Evolutionary conservation across 2,797 vertebrate species (phyloP).

Genomic region (Adrianichthys oophorus): DNA sequence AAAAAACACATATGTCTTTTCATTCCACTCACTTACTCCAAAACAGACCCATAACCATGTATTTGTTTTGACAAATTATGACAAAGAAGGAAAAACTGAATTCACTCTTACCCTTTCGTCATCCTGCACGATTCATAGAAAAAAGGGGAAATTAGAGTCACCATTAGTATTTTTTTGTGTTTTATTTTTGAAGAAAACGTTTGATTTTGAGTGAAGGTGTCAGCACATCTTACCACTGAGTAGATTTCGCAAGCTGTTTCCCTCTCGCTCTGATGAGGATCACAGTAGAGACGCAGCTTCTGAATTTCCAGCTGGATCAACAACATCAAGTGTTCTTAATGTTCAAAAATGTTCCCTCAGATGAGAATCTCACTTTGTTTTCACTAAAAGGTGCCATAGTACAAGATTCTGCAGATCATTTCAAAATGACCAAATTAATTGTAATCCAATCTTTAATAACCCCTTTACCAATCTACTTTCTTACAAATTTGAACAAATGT

Average conservation of each 20-base stretch:
- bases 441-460: no score
- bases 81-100: neutral
- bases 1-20: no score
- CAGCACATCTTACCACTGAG: constrained; percentile 73
- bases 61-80: no score
- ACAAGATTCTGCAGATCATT: no score
- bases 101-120: constrained; percentile 80
- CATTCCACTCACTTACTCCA: no score
- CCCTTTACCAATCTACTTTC: no score
- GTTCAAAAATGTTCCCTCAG: neutral
- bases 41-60: no score
- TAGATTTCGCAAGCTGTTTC: constrained; percentile 86
- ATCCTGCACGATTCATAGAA: constrained; percentile 60
- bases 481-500: no score
- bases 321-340: neutral
- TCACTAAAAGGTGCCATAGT: no score
- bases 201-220: no score
- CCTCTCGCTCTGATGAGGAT: constrained; percentile 82
- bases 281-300: constrained; percentile 84
- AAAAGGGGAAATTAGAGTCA: constrained; percentile 18
- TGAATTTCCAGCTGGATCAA: constrained; percentile 77
- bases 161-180: neutral
- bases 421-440: no score
- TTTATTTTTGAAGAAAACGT: no score
- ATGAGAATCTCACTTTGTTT: neutral